Percentiles rank a stretch among this genome's conserved stretches.
Conservation (phyloP, 2,888 invertebrate species). For the Macrostomum cliftonense region DNA sequence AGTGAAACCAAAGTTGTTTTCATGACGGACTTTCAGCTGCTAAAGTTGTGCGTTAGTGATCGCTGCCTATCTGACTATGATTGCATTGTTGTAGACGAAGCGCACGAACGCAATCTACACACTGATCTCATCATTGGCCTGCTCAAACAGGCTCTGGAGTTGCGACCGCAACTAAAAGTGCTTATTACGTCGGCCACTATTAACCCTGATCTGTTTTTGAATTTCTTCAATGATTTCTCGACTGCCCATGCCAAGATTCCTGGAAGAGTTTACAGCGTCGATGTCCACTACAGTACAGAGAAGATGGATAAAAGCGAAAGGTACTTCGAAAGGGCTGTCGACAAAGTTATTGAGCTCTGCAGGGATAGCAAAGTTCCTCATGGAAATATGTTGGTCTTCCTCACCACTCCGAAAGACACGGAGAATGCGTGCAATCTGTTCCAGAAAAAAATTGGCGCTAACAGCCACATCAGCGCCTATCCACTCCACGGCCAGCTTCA, state of each 20-base stretch:
- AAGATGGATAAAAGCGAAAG: conserved; percentile 12
- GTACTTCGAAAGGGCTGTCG: conserved; percentile 20
- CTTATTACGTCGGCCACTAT: conserved; percentile 36
- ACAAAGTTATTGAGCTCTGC: conserved; percentile 24
- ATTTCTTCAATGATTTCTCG: conserved; percentile 24
- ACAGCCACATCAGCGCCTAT: conserved; percentile 38
- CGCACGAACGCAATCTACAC: conserved; percentile 33
- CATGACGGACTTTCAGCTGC: conserved; percentile 30
- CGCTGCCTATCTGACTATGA: conserved; percentile 17
- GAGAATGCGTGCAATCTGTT: conserved; percentile 21
- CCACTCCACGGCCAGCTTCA: conserved; percentile 27
- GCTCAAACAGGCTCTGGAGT: conserved; percentile 21
- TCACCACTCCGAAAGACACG: conserved; percentile 28
- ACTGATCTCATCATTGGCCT: conserved; percentile 35
- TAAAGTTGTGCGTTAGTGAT: conserved; percentile 28
- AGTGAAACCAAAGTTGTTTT: conserved; percentile 23
- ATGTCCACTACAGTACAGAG: conserved; percentile 16
- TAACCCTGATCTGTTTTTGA: conserved; percentile 25
- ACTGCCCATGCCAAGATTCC: conserved; percentile 21
- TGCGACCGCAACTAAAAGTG: conserved; percentile 24
- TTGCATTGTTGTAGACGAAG: conserved; percentile 35
- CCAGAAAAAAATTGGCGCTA: conserved; percentile 5
- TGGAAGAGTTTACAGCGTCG: conserved; percentile 32
- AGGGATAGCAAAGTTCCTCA: conserved; percentile 11
- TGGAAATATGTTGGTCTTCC: conserved; percentile 37